Evolutionary conservation across 1,140 invertebrate species (phyloP), one percentile per base, ranked within the genome.

Genomic region (Heliconius congener): DNA sequence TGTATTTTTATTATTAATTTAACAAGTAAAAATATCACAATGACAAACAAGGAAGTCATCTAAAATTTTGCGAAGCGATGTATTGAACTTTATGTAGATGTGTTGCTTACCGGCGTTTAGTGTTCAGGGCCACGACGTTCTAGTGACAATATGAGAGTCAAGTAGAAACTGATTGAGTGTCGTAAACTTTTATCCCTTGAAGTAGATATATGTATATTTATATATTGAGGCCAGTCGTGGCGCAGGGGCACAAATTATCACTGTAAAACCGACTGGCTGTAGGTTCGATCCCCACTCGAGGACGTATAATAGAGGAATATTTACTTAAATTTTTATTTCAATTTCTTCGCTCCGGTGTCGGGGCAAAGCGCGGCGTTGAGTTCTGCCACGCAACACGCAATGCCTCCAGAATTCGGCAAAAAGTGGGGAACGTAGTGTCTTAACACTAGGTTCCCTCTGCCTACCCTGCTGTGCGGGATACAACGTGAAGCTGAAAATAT

Each of bases 1-100:
- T 86, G 85, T 90, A 90, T 91, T 91, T 87, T 91, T 92, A 89
- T 91, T 90, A 87, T 92, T 88, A 87, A 91, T 89, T 91, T 90
- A 91, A 90, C 85, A 87, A 85, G 83, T 84, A 85, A 92, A 90
- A 88, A 88, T 87, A 89, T 82, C 84, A 87, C 86, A 88, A 88
- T 86, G 86, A 87, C 88, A 89, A 92, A 94, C 88, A 91, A 94
- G 92, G 92, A 93, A 94, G 91, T 89, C 80, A 81, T 80, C 81
- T 82, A 78, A 80, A 84, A 87, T 87, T 88, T 86, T 85, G 85
- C 84, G 86, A 86, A 84, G 83, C 84, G 81, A 88, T 88, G 90
- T 87, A 90, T 88, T 88, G 84, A 87, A 89, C 85, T 86, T 88
- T 88, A 87, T 91, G 84, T 87, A 83, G 79, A 85, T 83, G 81